Conservation (phyloP, 2,113 vertebrate genomes). For the Polyodon spathula region DNA sequence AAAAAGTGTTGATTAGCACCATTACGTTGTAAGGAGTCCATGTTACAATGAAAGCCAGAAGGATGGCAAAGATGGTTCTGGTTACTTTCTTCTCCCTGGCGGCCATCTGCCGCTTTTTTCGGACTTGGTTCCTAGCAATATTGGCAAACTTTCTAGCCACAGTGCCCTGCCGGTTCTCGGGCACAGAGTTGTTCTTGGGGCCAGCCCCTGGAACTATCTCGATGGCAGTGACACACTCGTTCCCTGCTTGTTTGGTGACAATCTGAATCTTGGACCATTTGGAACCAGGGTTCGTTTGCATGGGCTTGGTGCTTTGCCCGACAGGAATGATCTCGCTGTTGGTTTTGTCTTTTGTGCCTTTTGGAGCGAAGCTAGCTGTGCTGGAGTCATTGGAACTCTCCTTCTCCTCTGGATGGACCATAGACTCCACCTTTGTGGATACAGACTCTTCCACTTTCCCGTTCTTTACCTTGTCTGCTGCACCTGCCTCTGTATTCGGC, state of each 20-base stretch:
- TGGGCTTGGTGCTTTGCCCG: slow-evolving; percentile 32
- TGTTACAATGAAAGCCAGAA: slow-evolving; percentile 92
- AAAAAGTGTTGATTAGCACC: slow-evolving; percentile 97
- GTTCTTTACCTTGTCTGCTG: slow-evolving; percentile 67
- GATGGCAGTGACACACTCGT: slow-evolving; percentile 87
- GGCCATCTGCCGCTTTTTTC: slow-evolving; percentile 94
- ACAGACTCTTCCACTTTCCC: slow-evolving; percentile 68
- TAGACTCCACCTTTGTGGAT: slow-evolving; percentile 44
- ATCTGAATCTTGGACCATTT: slow-evolving; percentile 98
- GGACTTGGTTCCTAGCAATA: slow-evolving; percentile 91
- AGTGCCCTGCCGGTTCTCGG: slow-evolving; percentile 67
- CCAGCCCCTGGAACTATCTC: slow-evolving; percentile 78
- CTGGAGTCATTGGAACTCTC: slow-evolving; percentile 95
- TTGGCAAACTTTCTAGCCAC: slow-evolving; percentile 96
- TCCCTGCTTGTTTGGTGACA: slow-evolving; percentile 86
- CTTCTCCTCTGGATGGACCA: slow-evolving; percentile 68
- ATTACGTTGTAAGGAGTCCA: slow-evolving; percentile 98
- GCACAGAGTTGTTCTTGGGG: slow-evolving; percentile 63
- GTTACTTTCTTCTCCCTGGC: slow-evolving; percentile 96
- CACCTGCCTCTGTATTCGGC: slow-evolving; percentile 46
- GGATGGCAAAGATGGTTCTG: slow-evolving; percentile 94
- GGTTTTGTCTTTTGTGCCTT: slow-evolving; percentile 70
- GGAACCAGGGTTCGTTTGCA: slow-evolving; percentile 56
- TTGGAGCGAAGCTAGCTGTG: slow-evolving; percentile 76
- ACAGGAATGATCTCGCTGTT: slow-evolving; percentile 53